phyloP scores from a whole-genome alignment of 2,797 vertebrate genomes.

The Coccyzus lansbergi region DNA sequence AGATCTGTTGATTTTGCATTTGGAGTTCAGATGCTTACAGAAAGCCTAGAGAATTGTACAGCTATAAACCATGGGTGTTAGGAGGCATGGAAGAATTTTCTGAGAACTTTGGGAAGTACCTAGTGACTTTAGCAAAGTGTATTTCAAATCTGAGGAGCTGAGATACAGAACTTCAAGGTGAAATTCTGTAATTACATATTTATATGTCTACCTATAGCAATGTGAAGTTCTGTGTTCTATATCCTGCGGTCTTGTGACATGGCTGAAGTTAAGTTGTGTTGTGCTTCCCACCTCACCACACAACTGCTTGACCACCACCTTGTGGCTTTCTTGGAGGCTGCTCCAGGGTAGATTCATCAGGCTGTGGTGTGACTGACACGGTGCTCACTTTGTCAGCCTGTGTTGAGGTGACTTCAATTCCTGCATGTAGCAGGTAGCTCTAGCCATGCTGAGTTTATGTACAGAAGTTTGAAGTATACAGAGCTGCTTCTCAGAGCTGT shows the following conservation, averaged over 20 bases:
- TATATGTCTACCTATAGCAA: background rate
- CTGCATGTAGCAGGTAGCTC: background rate
- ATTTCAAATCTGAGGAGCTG: background rate
- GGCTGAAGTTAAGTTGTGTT: accelerated
- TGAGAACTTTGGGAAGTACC: background rate
- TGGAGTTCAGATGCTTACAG: background rate
- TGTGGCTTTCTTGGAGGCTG: background rate
- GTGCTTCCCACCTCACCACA: background rate
- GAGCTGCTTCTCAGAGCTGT: background rate
- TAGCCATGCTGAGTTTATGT: background rate
- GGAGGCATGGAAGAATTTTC: background rate
- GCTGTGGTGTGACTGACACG: background rate
- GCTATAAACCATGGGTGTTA: background rate
- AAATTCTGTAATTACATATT: background rate
- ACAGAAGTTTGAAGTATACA: background rate
- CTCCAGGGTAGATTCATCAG: background rate
- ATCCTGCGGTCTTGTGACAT: background rate
- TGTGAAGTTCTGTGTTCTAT: background rate
- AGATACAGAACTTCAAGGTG: background rate
- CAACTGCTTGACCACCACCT: background rate
- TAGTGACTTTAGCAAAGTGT: background rate
- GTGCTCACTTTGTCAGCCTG: background rate
- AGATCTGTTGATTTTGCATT: background rate
- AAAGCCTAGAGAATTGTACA: background rate
- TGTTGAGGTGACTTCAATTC: background rate